These are phyloP conservation scores for Ericerus pela DNA, from an alignment of 1,140 invertebrate genomes.

Conservation along the genomic window DNA sequence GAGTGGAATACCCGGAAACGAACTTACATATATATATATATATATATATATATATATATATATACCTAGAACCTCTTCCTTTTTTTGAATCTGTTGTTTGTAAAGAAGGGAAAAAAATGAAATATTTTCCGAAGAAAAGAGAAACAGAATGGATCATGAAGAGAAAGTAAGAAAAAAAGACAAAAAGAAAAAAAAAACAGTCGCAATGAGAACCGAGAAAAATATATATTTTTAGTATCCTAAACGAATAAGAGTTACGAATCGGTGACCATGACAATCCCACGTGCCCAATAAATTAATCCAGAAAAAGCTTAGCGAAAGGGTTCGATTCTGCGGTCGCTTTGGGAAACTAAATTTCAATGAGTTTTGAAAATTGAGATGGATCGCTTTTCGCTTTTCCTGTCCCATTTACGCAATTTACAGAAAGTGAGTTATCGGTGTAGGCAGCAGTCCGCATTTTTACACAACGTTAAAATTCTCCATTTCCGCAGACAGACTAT, in stretches of 20 bases:
- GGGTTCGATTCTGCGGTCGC: conserved; percentile 11
- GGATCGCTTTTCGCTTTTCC: conserved; percentile 10
- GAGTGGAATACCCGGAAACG: too few relatives aligned
- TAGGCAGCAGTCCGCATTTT: too few relatives aligned
- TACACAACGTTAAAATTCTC: too few relatives aligned
- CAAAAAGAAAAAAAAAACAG: background rate
- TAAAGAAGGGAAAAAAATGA: too few relatives aligned
- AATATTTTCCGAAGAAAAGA: too few relatives aligned
- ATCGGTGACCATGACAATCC: conserved; percentile 10
- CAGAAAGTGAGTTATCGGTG: background rate
- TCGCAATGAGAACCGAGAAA: background rate
- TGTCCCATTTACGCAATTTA: conserved; percentile 10
- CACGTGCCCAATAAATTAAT: conserved; percentile 7
- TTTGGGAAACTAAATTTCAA: conserved; percentile 11
- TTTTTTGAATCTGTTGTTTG: too few relatives aligned
- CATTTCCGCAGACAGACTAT: too few relatives aligned
- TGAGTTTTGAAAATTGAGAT: conserved; percentile 10
- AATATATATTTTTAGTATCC: background rate
- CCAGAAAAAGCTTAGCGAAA: conserved; percentile 2
- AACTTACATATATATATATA: too few relatives aligned
- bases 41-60: too few relatives aligned
- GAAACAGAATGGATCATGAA: too few relatives aligned
- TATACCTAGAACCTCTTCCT: too few relatives aligned
- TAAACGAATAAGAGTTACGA: background rate
- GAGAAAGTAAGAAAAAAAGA: background rate